Conservation (phyloP, 37 sponge, comb jelly and placozoan species). For the Eunapius fragilis region DNA sequence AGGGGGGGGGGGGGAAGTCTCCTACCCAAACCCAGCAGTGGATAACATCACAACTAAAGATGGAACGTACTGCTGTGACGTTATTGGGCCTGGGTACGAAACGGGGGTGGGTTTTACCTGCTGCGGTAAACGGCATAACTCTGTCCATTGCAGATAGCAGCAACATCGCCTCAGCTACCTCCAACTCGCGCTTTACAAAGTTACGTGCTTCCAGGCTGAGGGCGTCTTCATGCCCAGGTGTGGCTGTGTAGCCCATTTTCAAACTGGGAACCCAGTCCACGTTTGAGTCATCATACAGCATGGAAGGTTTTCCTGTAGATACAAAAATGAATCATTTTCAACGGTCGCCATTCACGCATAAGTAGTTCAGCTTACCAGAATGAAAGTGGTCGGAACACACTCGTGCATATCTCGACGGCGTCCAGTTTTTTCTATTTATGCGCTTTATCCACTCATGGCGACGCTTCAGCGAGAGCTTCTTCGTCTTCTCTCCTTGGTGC, state of each 20-base stretch:
- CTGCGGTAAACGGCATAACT: not conserved
- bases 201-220: not conserved
- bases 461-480: not conserved
- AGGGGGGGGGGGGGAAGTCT: no score
- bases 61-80: no score
- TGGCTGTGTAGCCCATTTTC: not conserved
- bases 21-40: no score
- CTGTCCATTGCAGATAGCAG: not conserved
- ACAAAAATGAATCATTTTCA: not conserved
- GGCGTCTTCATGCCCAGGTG: not conserved
- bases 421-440: slow-evolving; percentile 8
- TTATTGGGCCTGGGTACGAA: no score
- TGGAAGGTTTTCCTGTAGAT: not conserved
- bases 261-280: slow-evolving; percentile 1
- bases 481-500: not conserved
- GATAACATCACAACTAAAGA: no score
- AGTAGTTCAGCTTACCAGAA: not conserved
- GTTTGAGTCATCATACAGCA: not conserved
- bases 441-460: not conserved
- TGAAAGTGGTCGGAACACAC: not conserved
- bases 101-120: no score
- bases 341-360: not conserved
- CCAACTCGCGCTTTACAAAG: not conserved
- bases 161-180: not conserved
- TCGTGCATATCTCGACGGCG: not conserved